These are phyloP conservation scores for Cataglyphis rosenhaueri DNA, from an alignment of 2,888 invertebrate species.

Conservation along the genomic window DNA sequence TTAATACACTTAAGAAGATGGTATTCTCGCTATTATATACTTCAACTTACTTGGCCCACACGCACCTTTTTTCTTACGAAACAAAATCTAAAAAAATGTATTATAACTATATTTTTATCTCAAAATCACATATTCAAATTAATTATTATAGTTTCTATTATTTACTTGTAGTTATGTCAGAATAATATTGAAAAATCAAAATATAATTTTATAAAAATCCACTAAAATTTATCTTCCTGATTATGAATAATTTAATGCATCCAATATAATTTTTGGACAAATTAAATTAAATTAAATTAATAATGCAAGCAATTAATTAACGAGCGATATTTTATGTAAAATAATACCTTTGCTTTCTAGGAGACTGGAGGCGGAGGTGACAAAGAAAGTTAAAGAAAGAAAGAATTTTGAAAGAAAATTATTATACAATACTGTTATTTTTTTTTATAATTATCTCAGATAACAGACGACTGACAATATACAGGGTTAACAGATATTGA, in stretches of 20 bases:
- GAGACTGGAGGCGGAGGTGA: background rate
- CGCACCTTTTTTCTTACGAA: background rate
- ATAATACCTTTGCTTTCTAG: background rate
- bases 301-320: background rate
- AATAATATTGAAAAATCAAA: background rate
- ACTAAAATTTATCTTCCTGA: background rate
- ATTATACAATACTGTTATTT: background rate
- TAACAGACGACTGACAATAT: no score
- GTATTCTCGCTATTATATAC: slow-evolving; percentile 33
- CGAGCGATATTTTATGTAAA: background rate
- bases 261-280: background rate
- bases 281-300: background rate
- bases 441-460: background rate
- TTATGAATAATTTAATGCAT: background rate
- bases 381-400: background rate
- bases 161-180: background rate
- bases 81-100: slow-evolving; percentile 12
- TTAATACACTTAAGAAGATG: slow-evolving; percentile 46
- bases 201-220: background rate
- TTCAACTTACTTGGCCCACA: slow-evolving; percentile 34
- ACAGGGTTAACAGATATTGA: background rate
- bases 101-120: background rate
- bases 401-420: background rate
- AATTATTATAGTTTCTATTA: background rate
- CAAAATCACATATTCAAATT: background rate